Conservation (phyloP, 2,888 invertebrate species). For the Tubulanus polymorphus region DNA sequence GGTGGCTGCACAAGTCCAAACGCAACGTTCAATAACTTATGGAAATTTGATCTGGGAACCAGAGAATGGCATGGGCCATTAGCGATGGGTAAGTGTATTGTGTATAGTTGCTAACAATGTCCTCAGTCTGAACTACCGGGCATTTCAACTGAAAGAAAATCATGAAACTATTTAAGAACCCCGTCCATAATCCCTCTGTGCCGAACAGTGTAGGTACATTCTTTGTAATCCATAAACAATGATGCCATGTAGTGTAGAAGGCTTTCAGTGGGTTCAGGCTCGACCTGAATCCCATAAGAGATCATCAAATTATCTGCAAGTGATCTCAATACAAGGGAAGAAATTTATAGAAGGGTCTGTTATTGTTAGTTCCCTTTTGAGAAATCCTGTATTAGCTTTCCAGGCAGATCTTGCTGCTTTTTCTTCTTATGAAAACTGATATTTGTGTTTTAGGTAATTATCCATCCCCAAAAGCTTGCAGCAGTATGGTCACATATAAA, state of each 20-base stretch:
- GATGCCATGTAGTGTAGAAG: too few relatives aligned
- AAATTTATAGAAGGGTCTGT: too few relatives aligned
- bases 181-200: too few relatives aligned
- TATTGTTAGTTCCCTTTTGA: too few relatives aligned
- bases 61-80: slow-evolving; percentile 69
- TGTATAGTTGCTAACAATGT: not conserved
- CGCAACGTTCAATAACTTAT: slow-evolving; percentile 94
- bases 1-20: slow-evolving; percentile 92
- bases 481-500: slow-evolving; percentile 83
- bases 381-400: too few relatives aligned
- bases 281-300: too few relatives aligned
- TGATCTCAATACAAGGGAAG: too few relatives aligned
- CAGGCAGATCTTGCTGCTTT: too few relatives aligned
- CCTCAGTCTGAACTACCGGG: not conserved
- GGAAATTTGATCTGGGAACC: slow-evolving; percentile 84
- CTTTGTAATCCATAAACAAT: too few relatives aligned
- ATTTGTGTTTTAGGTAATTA: slow-evolving; percentile 65
- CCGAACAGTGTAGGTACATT: too few relatives aligned
- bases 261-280: too few relatives aligned
- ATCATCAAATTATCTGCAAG: too few relatives aligned
- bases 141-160: not conserved
- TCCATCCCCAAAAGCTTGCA: slow-evolving; percentile 94
- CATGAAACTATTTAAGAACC: not conserved
- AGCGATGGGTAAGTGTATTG: slow-evolving; percentile 44
- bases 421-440: not conserved